These are phyloP conservation scores for Echinops telfairi DNA, from an alignment of 2,113 vertebrate genomes.

Conservation along the genomic window DNA sequence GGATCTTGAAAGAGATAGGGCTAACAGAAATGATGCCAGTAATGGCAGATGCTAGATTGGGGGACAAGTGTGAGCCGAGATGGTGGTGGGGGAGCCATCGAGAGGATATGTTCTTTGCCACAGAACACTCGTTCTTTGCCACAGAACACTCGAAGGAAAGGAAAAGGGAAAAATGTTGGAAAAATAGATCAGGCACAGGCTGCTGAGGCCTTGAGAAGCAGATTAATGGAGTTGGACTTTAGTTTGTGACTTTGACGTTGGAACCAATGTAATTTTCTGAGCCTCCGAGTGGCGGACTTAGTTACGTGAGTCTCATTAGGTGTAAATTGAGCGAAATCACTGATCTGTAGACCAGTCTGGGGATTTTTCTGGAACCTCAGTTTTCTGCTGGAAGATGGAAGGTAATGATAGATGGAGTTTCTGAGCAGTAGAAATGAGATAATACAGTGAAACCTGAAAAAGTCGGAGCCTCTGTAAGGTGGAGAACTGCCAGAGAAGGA, in stretches of 20 bases:
- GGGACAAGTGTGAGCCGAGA: fast-evolving
- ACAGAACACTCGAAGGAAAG: not conserved
- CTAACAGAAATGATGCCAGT: not conserved
- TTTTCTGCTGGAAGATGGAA: not conserved
- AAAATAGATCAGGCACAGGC: not conserved
- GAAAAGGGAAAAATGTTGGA: not conserved
- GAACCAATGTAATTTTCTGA: not conserved
- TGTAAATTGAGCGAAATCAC: not conserved
- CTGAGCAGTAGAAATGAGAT: not conserved
- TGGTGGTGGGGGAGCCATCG: too few relatives aligned
- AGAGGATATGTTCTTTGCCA: too few relatives aligned
- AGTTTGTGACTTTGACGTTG: not conserved
- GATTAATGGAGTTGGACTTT: not conserved
- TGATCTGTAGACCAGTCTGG: not conserved
- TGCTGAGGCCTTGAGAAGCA: not conserved
- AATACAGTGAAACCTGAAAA: not conserved
- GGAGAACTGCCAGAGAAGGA: not conserved
- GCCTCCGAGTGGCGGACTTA: not conserved
- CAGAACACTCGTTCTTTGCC: not conserved
- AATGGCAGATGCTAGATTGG: not conserved
- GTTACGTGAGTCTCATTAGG: not conserved
- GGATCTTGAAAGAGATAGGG: not conserved
- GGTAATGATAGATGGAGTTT: not conserved
- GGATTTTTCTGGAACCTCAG: not conserved
- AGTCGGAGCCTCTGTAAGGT: not conserved